A percentile compares a stretch with the other conserved stretches of the same genome.
Evolutionary conservation across 2,888 invertebrate species (phyloP).

Genomic region (Mantis religiosa): DNA sequence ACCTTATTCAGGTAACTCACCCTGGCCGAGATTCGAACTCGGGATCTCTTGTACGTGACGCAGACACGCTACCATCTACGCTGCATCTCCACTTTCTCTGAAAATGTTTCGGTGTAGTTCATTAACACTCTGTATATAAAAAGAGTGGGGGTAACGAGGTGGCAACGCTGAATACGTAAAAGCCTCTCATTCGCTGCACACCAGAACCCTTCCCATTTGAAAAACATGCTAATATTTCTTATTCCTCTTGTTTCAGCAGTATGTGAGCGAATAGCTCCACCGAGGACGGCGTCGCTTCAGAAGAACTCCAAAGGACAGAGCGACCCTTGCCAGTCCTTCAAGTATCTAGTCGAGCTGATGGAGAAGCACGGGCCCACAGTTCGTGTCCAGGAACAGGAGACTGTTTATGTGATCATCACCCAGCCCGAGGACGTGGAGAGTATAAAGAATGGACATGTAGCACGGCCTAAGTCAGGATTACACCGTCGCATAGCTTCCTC

Average conservation of each 20-base stretch:
- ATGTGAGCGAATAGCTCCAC: neutral
- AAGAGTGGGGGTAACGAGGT: too few relatives aligned
- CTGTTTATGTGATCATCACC: neutral
- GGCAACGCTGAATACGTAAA: too few relatives aligned
- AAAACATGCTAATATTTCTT: too few relatives aligned
- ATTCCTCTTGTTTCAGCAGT: neutral
- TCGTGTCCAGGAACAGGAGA: neutral
- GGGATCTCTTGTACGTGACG: too few relatives aligned
- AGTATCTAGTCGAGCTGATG: neutral
- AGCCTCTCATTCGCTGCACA: too few relatives aligned
- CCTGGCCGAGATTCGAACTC: too few relatives aligned
- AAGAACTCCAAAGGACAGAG: neutral
- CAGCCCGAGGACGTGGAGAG: neutral
- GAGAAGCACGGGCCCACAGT: neutral
- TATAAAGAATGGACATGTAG: neutral
- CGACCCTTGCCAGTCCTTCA: neutral
- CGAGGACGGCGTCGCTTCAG: neutral
- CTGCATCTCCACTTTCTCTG: too few relatives aligned
- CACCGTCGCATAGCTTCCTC: neutral
- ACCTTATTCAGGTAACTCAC: too few relatives aligned
- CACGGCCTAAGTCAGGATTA: neutral
- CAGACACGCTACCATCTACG: too few relatives aligned
- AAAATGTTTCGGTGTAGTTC: too few relatives aligned
- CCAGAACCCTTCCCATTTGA: too few relatives aligned
- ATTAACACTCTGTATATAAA: too few relatives aligned